phyloP scores from a whole-genome alignment of 2,888 invertebrate genomes.

The Glaucopsyche alexis region DNA sequence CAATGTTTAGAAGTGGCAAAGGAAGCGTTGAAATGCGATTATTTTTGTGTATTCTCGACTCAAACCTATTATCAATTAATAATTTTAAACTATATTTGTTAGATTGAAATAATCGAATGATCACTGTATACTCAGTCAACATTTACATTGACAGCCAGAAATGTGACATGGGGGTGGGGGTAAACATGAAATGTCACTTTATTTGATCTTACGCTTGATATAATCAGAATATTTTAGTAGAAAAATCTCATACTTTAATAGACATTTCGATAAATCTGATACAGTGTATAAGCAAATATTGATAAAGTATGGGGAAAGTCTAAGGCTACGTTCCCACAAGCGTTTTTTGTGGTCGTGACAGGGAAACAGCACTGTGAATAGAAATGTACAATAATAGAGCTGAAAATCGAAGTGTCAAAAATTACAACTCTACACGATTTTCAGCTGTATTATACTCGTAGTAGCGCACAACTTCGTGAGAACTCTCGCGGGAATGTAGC shows the following conservation, averaged over 20 bases:
- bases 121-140: neutral
- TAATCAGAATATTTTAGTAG: neutral
- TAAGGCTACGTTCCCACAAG: no score
- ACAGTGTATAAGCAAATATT: neutral
- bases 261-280: conserved; percentile 16
- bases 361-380: neutral
- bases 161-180: neutral
- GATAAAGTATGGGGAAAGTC: neutral
- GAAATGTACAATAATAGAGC: neutral
- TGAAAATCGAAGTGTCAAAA: no score
- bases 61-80: no score
- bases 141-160: neutral
- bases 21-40: no score
- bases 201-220: conserved; percentile 8
- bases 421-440: no score
- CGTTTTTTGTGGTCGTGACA: no score
- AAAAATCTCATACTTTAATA: conserved; percentile 4
- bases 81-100: neutral
- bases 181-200: conserved; percentile 8
- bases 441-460: no score
- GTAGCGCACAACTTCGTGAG: no score
- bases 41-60: no score
- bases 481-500: no score
- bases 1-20: no score
- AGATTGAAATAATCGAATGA: neutral